Percentiles rank a stretch among this genome's conserved stretches.
These are phyloP conservation scores for Geococcyx californianus DNA, from an alignment of 2,113 vertebrate species.

Conservation along the genomic window DNA sequence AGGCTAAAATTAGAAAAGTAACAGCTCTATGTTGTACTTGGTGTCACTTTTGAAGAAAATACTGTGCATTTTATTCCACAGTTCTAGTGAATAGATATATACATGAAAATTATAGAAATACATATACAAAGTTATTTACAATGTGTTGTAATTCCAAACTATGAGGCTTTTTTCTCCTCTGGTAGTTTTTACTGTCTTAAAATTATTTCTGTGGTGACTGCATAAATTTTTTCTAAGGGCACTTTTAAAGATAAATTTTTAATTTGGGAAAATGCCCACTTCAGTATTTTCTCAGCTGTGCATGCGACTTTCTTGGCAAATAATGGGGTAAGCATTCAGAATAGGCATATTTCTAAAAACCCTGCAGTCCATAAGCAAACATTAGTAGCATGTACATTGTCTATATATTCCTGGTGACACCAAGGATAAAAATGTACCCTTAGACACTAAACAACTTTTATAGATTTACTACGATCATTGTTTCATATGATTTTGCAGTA, in stretches of 20 bases:
- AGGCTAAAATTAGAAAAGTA: background rate
- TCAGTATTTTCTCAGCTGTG: conserved; percentile 59
- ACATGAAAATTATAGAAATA: background rate
- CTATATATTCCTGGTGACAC: background rate
- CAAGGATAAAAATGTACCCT: background rate
- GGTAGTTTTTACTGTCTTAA: background rate
- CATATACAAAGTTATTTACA: background rate
- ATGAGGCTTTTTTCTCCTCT: background rate
- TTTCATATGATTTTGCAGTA: background rate
- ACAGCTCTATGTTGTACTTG: background rate
- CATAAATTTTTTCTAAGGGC: background rate
- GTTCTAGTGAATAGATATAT: background rate
- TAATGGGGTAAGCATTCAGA: conserved; percentile 12
- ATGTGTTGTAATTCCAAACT: background rate
- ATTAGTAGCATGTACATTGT: background rate
- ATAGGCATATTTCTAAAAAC: conserved; percentile 18
- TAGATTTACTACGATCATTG: background rate
- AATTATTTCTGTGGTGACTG: conserved; percentile 9
- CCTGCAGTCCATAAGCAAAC: background rate
- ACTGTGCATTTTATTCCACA: background rate
- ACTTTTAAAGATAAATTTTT: conserved; percentile 43
- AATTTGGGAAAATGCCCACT: conserved; percentile 40
- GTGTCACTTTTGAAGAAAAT: background rate
- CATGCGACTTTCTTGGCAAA: conserved; percentile 48
- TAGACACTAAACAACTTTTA: background rate